Percentiles rank a stretch among this genome's conserved stretches.
phyloP scores from a whole-genome alignment of 2,888 invertebrate genomes.

The Protonemura montana region DNA sequence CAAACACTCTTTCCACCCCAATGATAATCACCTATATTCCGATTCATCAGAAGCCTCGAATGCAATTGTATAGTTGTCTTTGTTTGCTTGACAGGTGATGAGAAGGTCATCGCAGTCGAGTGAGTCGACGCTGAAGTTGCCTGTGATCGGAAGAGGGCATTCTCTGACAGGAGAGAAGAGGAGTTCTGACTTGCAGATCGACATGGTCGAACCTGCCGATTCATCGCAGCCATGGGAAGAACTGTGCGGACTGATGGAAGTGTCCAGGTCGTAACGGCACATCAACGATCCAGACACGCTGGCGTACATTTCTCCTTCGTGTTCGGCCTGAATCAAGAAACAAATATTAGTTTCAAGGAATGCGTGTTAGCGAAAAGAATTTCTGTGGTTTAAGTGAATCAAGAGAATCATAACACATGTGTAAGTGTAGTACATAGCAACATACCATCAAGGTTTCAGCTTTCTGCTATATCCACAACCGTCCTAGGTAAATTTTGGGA shows the following conservation, averaged over 20 bases:
- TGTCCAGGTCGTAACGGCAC: constrained; percentile 81
- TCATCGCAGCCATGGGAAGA: constrained; percentile 73
- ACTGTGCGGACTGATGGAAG: constrained; percentile 77
- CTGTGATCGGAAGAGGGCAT: constrained; percentile 69
- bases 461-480: no score
- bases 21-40: constrained; percentile 28
- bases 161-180: constrained; percentile 91
- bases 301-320: constrained; percentile 83
- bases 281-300: constrained; percentile 83
- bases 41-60: constrained; percentile 70
- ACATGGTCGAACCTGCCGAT: constrained; percentile 80
- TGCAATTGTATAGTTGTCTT: constrained; percentile 94
- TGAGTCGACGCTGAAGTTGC: constrained; percentile 88
- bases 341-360: no score
- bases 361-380: background rate
- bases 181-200: constrained; percentile 90
- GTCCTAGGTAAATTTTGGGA: no score
- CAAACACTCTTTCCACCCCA: no score
- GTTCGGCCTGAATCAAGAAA: constrained; percentile 69
- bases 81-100: constrained; percentile 86
- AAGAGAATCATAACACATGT: no score
- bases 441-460: no score
- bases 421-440: no score
- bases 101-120: constrained; percentile 84
- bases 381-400: no score